phyloP scores from a whole-genome alignment of 2,113 vertebrate genomes.

The Aythya baeri region DNA sequence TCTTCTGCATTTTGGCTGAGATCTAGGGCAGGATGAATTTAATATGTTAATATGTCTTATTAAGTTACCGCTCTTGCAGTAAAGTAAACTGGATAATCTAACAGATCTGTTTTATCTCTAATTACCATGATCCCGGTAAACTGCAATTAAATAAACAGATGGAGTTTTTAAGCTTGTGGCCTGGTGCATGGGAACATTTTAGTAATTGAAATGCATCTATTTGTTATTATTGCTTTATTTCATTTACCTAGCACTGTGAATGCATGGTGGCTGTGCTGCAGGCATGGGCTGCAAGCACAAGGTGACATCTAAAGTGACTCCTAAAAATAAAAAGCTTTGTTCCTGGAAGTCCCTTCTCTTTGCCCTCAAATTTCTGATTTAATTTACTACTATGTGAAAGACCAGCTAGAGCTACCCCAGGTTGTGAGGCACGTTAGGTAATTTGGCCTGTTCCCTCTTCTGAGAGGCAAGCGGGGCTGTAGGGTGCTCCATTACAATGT shows the following conservation, averaged over 20 bases:
- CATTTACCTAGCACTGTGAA: background rate
- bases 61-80: constrained; percentile 55
- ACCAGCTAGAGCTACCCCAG: background rate
- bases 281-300: background rate
- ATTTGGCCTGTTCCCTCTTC: background rate
- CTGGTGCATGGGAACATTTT: constrained; percentile 3
- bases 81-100: constrained; percentile 69
- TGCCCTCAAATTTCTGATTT: background rate
- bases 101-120: constrained; percentile 71
- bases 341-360: background rate
- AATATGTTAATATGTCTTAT: constrained; percentile 63
- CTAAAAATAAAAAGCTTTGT: background rate
- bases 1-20: constrained; percentile 55
- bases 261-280: background rate
- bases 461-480: background rate
- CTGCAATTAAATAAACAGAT: constrained; percentile 70
- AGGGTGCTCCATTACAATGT: background rate
- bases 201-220: constrained; percentile 9
- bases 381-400: background rate
- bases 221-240: constrained; percentile 11
- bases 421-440: background rate
- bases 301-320: background rate
- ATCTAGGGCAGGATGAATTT: constrained; percentile 64
- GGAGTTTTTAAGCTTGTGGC: constrained; percentile 39
- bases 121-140: constrained; percentile 62